Base-by-base conservation (phyloP, 2,888 invertebrate species). In the Chymomyza procnemis region DNA sequence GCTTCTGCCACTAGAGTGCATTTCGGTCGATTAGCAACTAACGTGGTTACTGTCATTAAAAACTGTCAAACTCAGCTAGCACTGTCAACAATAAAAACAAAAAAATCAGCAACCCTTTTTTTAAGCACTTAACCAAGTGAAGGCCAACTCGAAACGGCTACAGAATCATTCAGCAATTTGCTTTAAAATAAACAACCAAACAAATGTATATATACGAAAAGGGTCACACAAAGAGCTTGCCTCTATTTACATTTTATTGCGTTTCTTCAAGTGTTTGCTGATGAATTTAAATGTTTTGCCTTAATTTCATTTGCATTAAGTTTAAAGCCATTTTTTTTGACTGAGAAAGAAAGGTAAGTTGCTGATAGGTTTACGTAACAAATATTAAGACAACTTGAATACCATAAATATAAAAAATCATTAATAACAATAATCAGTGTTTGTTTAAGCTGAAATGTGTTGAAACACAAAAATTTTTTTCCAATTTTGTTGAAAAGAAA, bases 231-330 rank as follows among this genome's bases (percentile, higher is more conserved):
- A 64, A 64, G 55, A 12, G 6, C 58, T n/a, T 18, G 14, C 18
- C 16, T 18, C 14, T 69, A 79, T 81, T 81, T 71, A 77, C 71
- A 79, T 79, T 77, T 75, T 75, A 81, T 78, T 74, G 78, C 58
- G 63, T 71, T 71, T 67, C 67, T 67, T 77, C 67, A 77, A 79
- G 75, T 81, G 75, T 75, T 71, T 64, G 60, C 50, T 79, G 73
- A 68, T 75, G 73, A 76, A 79, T 79, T 75, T 77, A 77, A 81
- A 79, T 75, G 74, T 79, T 58, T 79, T 58, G 60, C 46, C 61
- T 73, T 70, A 73, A 75, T 75, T 67, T 73, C 58, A 66, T 68
- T 70, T 64, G 18, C 41, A 26, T 58, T 58, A 54, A 54, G 54
- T 41, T 41, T 9, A 41, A 41, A 41, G 1, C 9, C 12, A 12